Conservation (phyloP, 2,888 invertebrate species). For the Stenodera caucasica region DNA sequence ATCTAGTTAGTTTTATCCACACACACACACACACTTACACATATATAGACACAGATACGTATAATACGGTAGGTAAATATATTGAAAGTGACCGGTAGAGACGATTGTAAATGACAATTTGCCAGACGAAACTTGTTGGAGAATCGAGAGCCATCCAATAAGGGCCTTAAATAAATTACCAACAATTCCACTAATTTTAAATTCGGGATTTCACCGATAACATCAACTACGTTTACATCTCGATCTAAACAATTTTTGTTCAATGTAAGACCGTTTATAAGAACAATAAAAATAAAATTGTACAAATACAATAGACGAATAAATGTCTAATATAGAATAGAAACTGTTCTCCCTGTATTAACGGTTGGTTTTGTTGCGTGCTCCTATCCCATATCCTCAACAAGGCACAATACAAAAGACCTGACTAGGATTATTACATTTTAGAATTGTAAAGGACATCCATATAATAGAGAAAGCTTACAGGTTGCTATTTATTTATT, state of each 20-base stretch:
- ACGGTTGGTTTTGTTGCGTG: conserved; percentile 38
- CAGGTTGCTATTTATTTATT: conserved; percentile 27
- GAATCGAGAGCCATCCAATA: not conserved
- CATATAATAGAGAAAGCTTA: conserved; percentile 2
- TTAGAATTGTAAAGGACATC: conserved; percentile 41
- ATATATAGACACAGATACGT: conserved; percentile 6
- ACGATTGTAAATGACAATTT: conserved; percentile 38
- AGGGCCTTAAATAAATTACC: not conserved
- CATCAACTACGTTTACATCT: not conserved
- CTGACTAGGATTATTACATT: conserved; percentile 52
- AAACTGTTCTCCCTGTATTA: not conserved
- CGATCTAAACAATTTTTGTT: not conserved
- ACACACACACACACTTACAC: conserved; percentile 22
- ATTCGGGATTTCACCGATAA: too few species aligned
- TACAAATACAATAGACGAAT: not conserved
- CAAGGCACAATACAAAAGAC: conserved; percentile 47
- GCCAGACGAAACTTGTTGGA: conserved; percentile 9
- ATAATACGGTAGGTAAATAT: conserved; percentile 6
- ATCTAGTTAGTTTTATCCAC: conserved; percentile 46
- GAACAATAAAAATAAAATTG: not conserved
- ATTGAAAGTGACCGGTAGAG: conserved; percentile 21
- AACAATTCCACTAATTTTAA: too few species aligned
- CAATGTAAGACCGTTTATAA: not conserved
- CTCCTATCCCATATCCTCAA: conserved; percentile 42
- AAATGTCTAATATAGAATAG: conserved; percentile 13